Evolutionary conservation across 2,113 vertebrate species (phyloP).

Genomic region (Rhinogobius similis): DNA sequence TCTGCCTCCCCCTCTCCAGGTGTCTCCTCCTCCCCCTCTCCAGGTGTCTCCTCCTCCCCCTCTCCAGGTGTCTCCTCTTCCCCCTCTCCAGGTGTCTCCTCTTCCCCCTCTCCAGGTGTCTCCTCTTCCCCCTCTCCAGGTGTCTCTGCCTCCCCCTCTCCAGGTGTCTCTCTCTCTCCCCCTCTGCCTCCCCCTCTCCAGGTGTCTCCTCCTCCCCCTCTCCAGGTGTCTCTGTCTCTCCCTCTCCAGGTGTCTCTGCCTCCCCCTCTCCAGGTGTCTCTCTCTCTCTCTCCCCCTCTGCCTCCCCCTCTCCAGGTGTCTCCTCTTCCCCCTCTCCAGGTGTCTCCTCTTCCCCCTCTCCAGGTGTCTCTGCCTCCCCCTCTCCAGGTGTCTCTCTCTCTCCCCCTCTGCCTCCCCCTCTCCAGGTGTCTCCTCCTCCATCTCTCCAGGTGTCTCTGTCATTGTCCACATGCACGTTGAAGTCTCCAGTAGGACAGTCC

Average conservation of each 20-base stretch:
- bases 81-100: neutral
- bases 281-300: conserved; percentile 31
- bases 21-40: neutral
- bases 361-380: neutral
- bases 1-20: neutral
- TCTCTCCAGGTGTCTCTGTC: no score
- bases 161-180: neutral
- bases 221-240: no score
- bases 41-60: conserved; percentile 6
- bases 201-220: no score
- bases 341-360: neutral
- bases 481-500: no score
- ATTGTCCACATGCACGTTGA: no score
- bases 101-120: conserved; percentile 24
- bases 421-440: no score
- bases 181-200: neutral
- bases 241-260: no score
- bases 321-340: no score
- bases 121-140: conserved; percentile 34
- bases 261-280: no score
- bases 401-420: conserved; percentile 45
- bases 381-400: conserved; percentile 28
- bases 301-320: conserved; percentile 41
- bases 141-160: conserved; percentile 67
- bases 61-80: conserved; percentile 46